Conservation (phyloP, 2,888 invertebrate genomes). For the Merodon equestris region DNA sequence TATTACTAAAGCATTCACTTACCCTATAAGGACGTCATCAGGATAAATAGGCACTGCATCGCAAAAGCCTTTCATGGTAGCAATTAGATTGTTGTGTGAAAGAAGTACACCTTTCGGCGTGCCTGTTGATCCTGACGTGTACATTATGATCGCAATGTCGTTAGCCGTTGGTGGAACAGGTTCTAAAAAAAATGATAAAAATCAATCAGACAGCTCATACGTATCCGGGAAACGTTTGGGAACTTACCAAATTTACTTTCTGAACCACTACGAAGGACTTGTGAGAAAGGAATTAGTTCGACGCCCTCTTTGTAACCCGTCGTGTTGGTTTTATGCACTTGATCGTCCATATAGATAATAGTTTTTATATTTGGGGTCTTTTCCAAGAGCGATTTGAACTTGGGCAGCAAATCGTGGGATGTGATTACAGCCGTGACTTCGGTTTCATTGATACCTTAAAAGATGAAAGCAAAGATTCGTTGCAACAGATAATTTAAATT, state of each 20-base stretch:
- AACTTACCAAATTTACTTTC: slow-evolving; percentile 80
- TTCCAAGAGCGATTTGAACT: slow-evolving; percentile 88
- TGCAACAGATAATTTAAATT: not conserved
- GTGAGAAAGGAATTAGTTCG: slow-evolving; percentile 86
- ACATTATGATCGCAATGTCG: slow-evolving; percentile 98
- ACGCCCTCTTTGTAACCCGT: slow-evolving; percentile 87
- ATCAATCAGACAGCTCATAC: slow-evolving; percentile 8
- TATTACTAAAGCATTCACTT: slow-evolving; percentile 40
- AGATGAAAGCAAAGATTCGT: slow-evolving; percentile 4
- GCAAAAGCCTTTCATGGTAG: slow-evolving; percentile 89
- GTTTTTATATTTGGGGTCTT: slow-evolving; percentile 88
- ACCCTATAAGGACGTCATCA: slow-evolving; percentile 91
- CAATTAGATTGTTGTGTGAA: slow-evolving; percentile 89
- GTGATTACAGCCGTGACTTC: slow-evolving; percentile 96
- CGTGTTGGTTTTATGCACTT: slow-evolving; percentile 85
- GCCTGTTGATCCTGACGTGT: slow-evolving; percentile 98
- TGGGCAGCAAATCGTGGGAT: slow-evolving; percentile 93
- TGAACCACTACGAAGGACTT: slow-evolving; percentile 83
- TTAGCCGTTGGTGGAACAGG: slow-evolving; percentile 82
- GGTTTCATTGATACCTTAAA: slow-evolving; percentile 90
- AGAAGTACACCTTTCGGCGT: slow-evolving; percentile 94
- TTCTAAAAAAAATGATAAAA: slow-evolving; percentile 78
- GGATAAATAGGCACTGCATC: slow-evolving; percentile 86
- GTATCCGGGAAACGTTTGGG: not conserved
- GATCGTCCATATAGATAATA: slow-evolving; percentile 93